Evolutionary conservation across 2,113 vertebrate species (phyloP).

Genomic region (Leiothrix lutea): DNA sequence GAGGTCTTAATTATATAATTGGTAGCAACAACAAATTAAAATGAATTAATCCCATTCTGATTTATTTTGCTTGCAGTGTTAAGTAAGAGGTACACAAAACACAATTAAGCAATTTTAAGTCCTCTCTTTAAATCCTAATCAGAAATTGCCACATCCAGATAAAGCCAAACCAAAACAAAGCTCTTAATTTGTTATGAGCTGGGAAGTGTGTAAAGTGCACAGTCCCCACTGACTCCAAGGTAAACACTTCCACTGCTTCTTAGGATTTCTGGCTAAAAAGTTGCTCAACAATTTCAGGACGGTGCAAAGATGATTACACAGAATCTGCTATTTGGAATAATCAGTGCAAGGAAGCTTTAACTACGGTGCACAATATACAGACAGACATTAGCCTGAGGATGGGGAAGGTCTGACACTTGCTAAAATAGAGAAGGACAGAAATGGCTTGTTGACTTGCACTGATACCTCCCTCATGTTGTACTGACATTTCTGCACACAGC

Average conservation of each 20-base stretch:
- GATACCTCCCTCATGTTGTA: background rate
- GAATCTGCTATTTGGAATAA: background rate
- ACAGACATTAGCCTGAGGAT: background rate
- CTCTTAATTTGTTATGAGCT: background rate
- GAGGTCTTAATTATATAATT: background rate
- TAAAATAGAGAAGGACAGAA: background rate
- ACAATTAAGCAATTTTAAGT: background rate
- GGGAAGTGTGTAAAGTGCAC: background rate
- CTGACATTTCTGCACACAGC: background rate
- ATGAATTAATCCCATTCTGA: background rate
- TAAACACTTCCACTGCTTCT: background rate
- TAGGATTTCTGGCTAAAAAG: background rate
- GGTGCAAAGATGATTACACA: background rate
- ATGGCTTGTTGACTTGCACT: background rate
- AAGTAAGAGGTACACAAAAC: background rate
- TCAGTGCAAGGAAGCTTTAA: background rate
- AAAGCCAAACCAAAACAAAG: background rate
- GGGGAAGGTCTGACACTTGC: background rate
- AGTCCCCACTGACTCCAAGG: no score
- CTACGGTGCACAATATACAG: background rate
- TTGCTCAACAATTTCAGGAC: background rate
- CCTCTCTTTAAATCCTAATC: background rate
- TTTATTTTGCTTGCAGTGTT: background rate
- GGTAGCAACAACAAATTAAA: background rate
- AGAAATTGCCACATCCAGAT: background rate